Evolutionary conservation across 2,113 vertebrate genomes (phyloP).

Genomic region (Psilopsiagon aymara): DNA sequence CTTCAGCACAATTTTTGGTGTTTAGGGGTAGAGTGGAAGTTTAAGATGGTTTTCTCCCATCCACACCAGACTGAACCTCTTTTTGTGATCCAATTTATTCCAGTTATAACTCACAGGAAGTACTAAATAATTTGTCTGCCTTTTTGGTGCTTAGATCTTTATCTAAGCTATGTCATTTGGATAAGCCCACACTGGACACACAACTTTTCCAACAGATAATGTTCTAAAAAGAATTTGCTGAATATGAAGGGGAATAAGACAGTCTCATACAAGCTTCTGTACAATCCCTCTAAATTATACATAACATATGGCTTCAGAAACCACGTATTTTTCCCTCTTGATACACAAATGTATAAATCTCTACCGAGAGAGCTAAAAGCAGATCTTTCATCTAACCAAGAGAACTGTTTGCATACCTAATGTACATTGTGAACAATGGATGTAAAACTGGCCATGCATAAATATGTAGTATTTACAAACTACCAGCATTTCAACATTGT

Average conservation of each 20-base stretch:
- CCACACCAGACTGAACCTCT: not conserved
- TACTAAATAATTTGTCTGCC: not conserved
- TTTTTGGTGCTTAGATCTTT: not conserved
- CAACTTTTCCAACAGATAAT: not conserved
- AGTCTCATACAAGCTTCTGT: not conserved
- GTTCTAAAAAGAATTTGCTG: not conserved
- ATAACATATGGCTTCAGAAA: not conserved
- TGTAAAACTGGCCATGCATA: not conserved
- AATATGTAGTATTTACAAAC: not conserved
- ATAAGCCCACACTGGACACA: not conserved
- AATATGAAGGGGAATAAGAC: not conserved
- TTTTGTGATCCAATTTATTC: not conserved
- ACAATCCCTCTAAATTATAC: not conserved
- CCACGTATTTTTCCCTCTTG: not conserved
- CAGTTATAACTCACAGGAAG: not conserved
- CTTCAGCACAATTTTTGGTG: not conserved
- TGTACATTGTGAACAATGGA: not conserved
- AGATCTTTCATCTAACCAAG: not conserved
- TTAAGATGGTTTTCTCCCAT: not conserved
- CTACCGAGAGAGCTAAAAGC: not conserved
- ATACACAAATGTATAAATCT: not conserved
- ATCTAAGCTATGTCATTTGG: not conserved
- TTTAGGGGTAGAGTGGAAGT: not conserved
- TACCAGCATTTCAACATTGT: not conserved
- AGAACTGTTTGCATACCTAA: not conserved